Base-by-base conservation (phyloP, 1,140 invertebrate species). In the Drosophila santomea region DNA sequence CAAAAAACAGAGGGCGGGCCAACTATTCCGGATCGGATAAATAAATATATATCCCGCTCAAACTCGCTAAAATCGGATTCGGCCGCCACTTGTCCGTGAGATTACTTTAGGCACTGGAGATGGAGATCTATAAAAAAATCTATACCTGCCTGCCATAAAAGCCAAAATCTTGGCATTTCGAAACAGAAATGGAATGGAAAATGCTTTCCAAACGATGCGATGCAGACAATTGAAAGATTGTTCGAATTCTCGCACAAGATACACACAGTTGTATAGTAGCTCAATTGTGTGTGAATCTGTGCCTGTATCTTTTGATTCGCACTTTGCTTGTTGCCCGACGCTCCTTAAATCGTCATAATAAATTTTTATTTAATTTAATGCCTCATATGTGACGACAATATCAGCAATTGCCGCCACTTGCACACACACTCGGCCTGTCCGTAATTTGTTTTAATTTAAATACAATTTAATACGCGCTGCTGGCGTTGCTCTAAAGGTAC, bases 301-400 rank as follows among this genome's bases (percentile, higher is more conserved):
- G 55, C 63, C 38, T 51, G 51, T 43, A 68, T 77, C 56, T 60
- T 77, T 68, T 76, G 52, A 76, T 77, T 86, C 71, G 83, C 83
- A 88, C 83, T 85, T 67, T 80, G 68, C 60, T 62, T 62, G 74
- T 55, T 41, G 23, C 48, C 41, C 36, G 56, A 66, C 52, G 79
- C 80, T 89, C 47, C 79, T 83, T 89, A 88, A 88, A 88, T 88
- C 80, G 83, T 89, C 84, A 83, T 78, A 88, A 77, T 88, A 88
- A 89, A 88, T 82, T 76, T 88, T 88, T 83, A 88, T 88, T 88
- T 88, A 88, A 88, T 88, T 88, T 88, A 88, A 79, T 89, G 84
- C 50, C 82, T 69, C 47, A 78, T 78, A 78, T 69, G 35, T 74
- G 71, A 82, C 80, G 75, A 67, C 63, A 72, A 80, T 80, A 80